Evolutionary conservation across 2,888 invertebrate genomes (phyloP).

Genomic region (Stenotaenia linearis): DNA sequence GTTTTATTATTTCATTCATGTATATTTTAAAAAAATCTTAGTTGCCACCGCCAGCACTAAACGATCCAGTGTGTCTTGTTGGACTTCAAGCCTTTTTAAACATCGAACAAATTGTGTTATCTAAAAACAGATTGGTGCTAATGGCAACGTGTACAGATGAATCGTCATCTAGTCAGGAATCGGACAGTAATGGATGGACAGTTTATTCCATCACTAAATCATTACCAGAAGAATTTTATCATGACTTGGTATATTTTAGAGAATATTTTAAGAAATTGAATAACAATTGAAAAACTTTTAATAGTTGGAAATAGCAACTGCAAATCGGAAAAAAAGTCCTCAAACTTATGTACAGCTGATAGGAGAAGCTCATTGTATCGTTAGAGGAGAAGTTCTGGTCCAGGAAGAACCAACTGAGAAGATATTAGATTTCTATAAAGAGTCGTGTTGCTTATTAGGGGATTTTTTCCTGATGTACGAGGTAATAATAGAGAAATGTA

Average conservation of each 20-base stretch:
- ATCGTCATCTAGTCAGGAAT: slow-evolving; percentile 38
- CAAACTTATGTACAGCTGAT: slow-evolving; percentile 65
- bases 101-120: slow-evolving; percentile 47
- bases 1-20: neutral
- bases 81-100: slow-evolving; percentile 63
- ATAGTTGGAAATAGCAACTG: slow-evolving; percentile 57
- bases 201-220: slow-evolving; percentile 66
- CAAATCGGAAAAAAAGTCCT: slow-evolving; percentile 59
- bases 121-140: slow-evolving; percentile 42
- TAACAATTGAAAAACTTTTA: slow-evolving; percentile 15
- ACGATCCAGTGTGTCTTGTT: slow-evolving; percentile 61
- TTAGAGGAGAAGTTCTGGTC: slow-evolving; percentile 43
- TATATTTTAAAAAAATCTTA: slow-evolving; percentile 40
- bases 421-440: slow-evolving; percentile 28
- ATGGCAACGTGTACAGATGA: slow-evolving; percentile 40
- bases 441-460: slow-evolving; percentile 34
- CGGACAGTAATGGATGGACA: slow-evolving; percentile 54
- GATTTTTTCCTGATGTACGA: slow-evolving; percentile 33
- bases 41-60: slow-evolving; percentile 54
- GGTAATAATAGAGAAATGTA: too few species aligned
- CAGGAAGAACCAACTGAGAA: slow-evolving; percentile 19
- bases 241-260: slow-evolving; percentile 56
- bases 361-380: slow-evolving; percentile 65
- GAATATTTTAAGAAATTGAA: neutral
- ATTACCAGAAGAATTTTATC: slow-evolving; percentile 58